Base-by-base conservation (phyloP, 2,888 invertebrate species). In the Drosophila mercatorum region DNA sequence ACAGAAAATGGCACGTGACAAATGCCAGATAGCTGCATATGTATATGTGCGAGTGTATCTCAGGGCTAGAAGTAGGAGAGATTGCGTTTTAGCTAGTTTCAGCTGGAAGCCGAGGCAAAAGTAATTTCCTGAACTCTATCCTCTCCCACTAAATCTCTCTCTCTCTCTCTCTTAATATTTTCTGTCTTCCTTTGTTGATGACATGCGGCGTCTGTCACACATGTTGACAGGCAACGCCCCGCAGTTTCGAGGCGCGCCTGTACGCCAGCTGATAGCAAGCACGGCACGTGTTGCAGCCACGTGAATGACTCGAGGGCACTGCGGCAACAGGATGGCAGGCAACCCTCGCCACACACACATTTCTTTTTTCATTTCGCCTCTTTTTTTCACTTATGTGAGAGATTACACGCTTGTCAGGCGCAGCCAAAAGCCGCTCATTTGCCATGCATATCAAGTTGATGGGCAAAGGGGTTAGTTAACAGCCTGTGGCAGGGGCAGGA, bases 361-460 rank as follows among this genome's bases (percentile, higher is more conserved):
- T 59, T 22, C n/a, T 46, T 59, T 43, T 62, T 65, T 47, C 40
- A 7, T 59, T 22, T 38, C 22, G 51, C 62, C 58, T 63, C 17
- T 41, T 68, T 47, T 72, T 72, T 63, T 67, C 81, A 74, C 74
- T 85, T 82, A 72, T 60, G 81, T 43, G 38, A 47, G 72, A 86
- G 89, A 88, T 83, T 83, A 83, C 87, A 83, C 89, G 83, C 81
- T 74, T 83, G 89, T 83, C 83, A 83, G 72, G 17, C 72, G 51
- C 56, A 75, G 55, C 72, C 58, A 34, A 63, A 63, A 73, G 55
- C 69, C 58, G 46, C 52, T 51, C 65, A 66, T 78, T 76, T 78
- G 68, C 69, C 49, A 62, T 69, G 69, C 78, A 62, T 62, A 74
- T 68, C 67, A 73, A 66, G 51, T 72, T 43, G 36, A 58, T 58